Evolutionary conservation across 2,113 vertebrate genomes (phyloP).

Genomic region (Salvelinus namaycush): DNA sequence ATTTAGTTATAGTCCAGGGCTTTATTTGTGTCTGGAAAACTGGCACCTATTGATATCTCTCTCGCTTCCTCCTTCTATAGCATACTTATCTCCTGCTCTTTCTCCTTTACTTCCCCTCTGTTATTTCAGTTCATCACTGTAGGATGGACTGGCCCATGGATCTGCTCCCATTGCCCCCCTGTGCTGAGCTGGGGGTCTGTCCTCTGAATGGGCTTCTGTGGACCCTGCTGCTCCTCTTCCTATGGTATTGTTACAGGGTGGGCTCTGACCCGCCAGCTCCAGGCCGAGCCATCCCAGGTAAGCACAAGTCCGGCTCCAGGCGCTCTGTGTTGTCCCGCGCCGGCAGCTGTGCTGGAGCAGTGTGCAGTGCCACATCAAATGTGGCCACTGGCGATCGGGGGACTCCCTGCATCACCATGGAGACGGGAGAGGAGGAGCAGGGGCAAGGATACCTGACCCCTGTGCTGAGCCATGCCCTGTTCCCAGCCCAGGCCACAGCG

Average conservation of each 20-base stretch:
- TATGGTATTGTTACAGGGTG: conserved; percentile 88
- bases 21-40: too few relatives aligned
- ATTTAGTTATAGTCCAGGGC: too few relatives aligned
- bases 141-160: conserved; percentile 76
- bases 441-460: conserved; percentile 68
- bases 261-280: conserved; percentile 74
- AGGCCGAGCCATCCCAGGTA: conserved; percentile 53
- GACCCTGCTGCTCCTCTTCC: conserved; percentile 81
- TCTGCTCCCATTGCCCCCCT: conserved; percentile 68
- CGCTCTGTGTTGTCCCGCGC: conserved; percentile 63
- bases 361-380: conserved; percentile 59
- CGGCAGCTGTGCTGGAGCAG: conserved; percentile 55
- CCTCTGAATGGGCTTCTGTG: conserved; percentile 81
- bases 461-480: conserved; percentile 73
- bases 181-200: conserved; percentile 69
- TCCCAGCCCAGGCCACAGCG: conserved; percentile 70
- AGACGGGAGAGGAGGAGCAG: conserved; percentile 68
- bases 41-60: background rate
- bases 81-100: conserved; percentile 18
- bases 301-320: conserved; percentile 60
- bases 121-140: conserved; percentile 21
- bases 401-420: conserved; percentile 66
- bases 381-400: conserved; percentile 47
- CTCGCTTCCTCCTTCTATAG: background rate
- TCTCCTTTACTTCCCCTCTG: conserved; percentile 11